Percentiles rank a stretch among this genome's conserved stretches.
Conservation (phyloP, 2,113 vertebrate species). For the Etia nguti region DNA sequence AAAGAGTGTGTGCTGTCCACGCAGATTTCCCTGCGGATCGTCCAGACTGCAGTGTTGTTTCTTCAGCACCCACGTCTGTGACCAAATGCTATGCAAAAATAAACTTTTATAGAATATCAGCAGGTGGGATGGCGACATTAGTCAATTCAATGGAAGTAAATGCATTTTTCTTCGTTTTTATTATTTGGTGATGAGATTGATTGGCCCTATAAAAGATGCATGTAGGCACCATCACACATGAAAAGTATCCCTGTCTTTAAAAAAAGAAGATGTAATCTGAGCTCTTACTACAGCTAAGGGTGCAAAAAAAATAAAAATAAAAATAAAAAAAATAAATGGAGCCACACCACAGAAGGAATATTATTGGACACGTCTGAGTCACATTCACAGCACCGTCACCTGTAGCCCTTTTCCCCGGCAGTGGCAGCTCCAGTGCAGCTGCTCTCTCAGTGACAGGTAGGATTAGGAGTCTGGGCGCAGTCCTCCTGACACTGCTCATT, state of each 20-base stretch:
- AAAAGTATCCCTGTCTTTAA: neutral
- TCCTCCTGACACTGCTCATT: slow-evolving; percentile 68
- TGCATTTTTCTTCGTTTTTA: neutral
- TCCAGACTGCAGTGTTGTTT: neutral
- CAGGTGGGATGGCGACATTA: neutral
- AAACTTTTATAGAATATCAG: neutral
- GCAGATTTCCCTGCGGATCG: neutral
- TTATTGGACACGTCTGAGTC: neutral
- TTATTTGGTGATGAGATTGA: neutral
- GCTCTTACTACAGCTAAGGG: neutral
- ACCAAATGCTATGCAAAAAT: neutral
- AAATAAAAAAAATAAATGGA: neutral
- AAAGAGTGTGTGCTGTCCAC: neutral
- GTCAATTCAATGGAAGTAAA: neutral
- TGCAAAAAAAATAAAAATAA: no score
- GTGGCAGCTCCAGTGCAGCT: slow-evolving; percentile 27
- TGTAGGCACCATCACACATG: neutral
- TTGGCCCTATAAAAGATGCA: neutral
- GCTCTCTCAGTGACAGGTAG: slow-evolving; percentile 42
- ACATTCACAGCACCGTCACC: neutral
- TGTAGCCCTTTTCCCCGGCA: neutral
- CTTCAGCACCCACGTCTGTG: neutral
- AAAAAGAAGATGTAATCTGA: neutral
- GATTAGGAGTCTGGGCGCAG: slow-evolving; percentile 60
- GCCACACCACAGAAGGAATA: neutral